These are phyloP conservation scores for Benthosema pterotum DNA, from an alignment of 2,797 vertebrate species.

Conservation along the genomic window DNA sequence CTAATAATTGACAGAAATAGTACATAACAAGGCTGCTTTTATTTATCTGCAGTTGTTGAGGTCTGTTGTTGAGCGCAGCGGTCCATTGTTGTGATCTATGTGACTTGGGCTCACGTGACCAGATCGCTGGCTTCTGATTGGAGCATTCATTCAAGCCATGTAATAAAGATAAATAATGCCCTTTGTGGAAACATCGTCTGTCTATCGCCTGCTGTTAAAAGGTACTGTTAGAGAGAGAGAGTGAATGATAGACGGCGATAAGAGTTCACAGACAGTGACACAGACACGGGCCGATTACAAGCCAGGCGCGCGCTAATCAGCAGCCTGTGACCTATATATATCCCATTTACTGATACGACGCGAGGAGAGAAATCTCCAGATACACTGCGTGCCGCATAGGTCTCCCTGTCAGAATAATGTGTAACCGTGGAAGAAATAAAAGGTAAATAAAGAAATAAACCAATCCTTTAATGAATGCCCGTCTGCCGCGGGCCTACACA, in stretches of 20 bases:
- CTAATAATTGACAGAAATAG: no score
- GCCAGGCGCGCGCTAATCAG: neutral
- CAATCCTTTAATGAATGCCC: slow-evolving; percentile 30
- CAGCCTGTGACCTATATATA: neutral
- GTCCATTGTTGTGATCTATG: no score
- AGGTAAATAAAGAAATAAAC: neutral
- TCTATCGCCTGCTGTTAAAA: no score
- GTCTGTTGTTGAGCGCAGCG: no score
- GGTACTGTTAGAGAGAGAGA: neutral
- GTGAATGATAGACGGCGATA: slow-evolving; percentile 5
- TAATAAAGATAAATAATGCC: no score
- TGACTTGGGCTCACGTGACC: no score
- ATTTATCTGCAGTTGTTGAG: no score
- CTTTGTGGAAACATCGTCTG: no score
- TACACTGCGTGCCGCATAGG: slow-evolving; percentile 13
- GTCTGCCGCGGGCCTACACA: slow-evolving; percentile 16
- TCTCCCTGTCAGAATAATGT: slow-evolving; percentile 6
- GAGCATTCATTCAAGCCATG: no score
- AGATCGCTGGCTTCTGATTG: no score
- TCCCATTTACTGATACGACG: slow-evolving; percentile 3
- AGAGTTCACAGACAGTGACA: neutral
- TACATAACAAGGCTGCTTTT: no score
- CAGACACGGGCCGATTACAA: slow-evolving; percentile 1
- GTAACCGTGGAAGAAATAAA: neutral
- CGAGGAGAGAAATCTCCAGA: slow-evolving; percentile 23